phyloP scores from a whole-genome alignment of 2,797 vertebrate species.

The Gymnopithys bicolor region DNA sequence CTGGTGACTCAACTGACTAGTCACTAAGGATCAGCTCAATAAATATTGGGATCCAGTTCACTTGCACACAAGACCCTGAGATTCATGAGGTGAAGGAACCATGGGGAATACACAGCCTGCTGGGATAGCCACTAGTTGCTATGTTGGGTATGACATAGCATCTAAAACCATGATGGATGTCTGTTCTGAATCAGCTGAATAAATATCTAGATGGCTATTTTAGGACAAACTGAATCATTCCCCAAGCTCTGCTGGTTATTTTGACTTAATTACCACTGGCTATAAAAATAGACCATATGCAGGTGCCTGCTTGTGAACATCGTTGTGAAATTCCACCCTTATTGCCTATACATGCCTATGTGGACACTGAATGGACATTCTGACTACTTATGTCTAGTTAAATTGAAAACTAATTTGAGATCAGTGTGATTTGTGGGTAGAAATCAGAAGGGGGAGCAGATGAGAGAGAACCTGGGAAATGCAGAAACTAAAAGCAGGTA shows the following conservation, averaged over 20 bases:
- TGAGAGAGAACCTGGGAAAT: neutral
- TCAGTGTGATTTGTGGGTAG: neutral
- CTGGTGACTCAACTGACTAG: neutral
- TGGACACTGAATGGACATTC: neutral
- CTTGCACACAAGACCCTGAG: neutral
- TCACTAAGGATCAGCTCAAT: neutral
- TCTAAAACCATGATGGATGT: neutral
- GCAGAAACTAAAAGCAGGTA: neutral
- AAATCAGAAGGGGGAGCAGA: neutral
- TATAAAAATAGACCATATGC: neutral
- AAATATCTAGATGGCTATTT: neutral
- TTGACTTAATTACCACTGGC: neutral
- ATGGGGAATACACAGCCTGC: neutral
- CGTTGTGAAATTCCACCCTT: neutral
- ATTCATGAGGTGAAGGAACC: neutral
- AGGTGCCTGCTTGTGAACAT: neutral
- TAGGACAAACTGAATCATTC: neutral
- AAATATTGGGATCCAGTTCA: neutral
- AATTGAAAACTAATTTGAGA: neutral
- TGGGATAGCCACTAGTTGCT: neutral
- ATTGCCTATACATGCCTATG: neutral
- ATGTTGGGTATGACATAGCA: accelerated
- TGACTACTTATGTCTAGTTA: neutral
- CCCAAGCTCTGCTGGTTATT: neutral
- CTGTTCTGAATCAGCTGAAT: neutral